Conservation (phyloP, 2,113 vertebrate species). For the Lota lota region DNA sequence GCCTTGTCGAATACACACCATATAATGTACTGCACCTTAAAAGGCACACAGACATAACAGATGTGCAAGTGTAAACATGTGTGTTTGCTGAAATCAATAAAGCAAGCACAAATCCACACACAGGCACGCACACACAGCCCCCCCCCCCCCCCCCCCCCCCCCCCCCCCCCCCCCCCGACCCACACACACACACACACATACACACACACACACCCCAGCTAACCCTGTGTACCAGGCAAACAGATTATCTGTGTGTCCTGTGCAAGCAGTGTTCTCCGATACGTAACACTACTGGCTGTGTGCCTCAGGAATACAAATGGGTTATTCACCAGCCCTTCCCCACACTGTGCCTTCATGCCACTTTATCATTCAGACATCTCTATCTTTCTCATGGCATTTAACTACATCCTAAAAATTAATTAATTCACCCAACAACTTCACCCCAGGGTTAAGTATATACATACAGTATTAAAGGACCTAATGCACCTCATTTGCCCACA, state of each 20-base stretch:
- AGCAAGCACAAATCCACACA: not conserved
- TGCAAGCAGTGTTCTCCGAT: not conserved
- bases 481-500: too few relatives aligned
- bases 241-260: not conserved
- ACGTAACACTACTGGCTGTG: not conserved
- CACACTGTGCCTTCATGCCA: not conserved
- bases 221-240: not conserved
- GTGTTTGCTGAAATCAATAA: not conserved
- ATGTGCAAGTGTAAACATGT: too few relatives aligned
- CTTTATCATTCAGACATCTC: too few relatives aligned
- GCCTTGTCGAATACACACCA: too few relatives aligned
- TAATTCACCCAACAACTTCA: too few relatives aligned
- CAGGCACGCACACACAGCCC: not conserved
- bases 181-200: constrained; percentile 2
- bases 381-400: too few relatives aligned
- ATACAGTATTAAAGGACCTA: too few relatives aligned
- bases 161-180: not conserved
- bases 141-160: not conserved
- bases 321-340: not conserved
- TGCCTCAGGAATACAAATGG: not conserved
- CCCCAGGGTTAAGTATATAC: too few relatives aligned
- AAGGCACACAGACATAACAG: too few relatives aligned
- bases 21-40: too few relatives aligned
- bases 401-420: too few relatives aligned
- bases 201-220: constrained; percentile 3